Conservation (phyloP, 2,888 invertebrate species). For the Stramonita haemastoma region DNA sequence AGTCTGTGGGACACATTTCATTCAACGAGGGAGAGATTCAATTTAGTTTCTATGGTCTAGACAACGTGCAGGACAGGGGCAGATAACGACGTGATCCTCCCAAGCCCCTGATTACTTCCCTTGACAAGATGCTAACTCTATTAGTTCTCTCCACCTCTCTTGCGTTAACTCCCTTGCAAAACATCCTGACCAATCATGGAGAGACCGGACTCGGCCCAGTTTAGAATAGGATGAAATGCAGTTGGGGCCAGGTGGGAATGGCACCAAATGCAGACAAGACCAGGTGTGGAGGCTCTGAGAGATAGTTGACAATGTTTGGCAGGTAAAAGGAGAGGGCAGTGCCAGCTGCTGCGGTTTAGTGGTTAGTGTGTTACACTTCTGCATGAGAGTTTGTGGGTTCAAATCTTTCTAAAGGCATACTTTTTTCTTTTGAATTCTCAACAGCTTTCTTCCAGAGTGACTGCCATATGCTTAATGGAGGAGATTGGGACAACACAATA, state of each 20-base stretch:
- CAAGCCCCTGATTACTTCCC: conserved; percentile 18
- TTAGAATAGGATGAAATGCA: background rate
- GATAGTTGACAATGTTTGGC: too few species aligned
- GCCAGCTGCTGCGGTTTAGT: too few species aligned
- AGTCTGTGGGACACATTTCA: too few species aligned
- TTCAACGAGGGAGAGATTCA: background rate
- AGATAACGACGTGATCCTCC: background rate
- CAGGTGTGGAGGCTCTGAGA: too few species aligned
- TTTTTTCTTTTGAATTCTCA: too few species aligned
- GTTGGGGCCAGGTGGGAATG: background rate
- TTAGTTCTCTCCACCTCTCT: background rate
- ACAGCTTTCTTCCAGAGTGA: too few species aligned
- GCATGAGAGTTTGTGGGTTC: too few species aligned
- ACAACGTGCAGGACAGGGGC: conserved; percentile 8
- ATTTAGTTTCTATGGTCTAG: background rate
- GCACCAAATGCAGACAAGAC: background rate
- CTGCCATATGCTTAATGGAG: too few species aligned
- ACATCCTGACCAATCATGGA: background rate
- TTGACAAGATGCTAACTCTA: background rate
- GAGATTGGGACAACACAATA: too few species aligned
- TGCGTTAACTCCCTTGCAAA: conserved; percentile 2
- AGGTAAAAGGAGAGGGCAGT: too few species aligned
- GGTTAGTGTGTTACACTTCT: too few species aligned
- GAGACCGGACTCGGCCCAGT: background rate
- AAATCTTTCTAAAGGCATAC: too few species aligned